Base-by-base conservation (phyloP, 2,888 invertebrate genomes). In the Leptopilina myrica region DNA sequence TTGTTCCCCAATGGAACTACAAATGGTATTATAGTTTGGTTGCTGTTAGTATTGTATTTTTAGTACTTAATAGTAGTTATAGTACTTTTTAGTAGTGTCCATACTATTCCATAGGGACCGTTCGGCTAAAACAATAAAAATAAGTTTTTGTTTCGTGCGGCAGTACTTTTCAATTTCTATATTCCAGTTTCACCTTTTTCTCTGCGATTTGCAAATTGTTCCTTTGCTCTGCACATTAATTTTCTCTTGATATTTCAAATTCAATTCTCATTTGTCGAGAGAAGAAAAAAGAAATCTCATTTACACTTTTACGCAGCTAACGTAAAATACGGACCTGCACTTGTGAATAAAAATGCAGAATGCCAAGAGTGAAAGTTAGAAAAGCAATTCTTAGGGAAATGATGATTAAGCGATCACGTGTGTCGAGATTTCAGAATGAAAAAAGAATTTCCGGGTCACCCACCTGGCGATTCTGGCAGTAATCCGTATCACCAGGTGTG, bases 371-470 rank as follows among this genome's bases (percentile, higher is more conserved):
- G 82, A 80, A 80, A 82, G 80, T 78, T 59, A 75, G 46, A 80
- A 80, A 79, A 82, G 82, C 59, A 77, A 66, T 78, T 82, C 69
- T 76, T 75, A 82, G 79, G 79, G 80, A 78, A 82, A 82, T 79
- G 76, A 62, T 67, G 64, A n/a, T 43, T 69, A 20, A 77, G 67
- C 40, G 40, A 33, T 69, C 53, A 69, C 69, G 26, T 69, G 53
- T 69, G 69, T 53, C 49, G 53, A 53, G 69, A 49, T 69, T 69
- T 43, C 20, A 20, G 20, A 20, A 20, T 1, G 20, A 43, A 43
- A 43, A 43, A 53, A 69, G 53, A 69, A 53, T 8, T 33, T 3
- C 53, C 20, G 7, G 20, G 67, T 67, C 20, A 46, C 67, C 33
- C 33, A 33, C 33, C 33, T 33, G 33, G 33, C 26, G 2, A 53